phyloP scores from a whole-genome alignment of 1,140 invertebrate species.

The Hylaeus volcanicus region DNA sequence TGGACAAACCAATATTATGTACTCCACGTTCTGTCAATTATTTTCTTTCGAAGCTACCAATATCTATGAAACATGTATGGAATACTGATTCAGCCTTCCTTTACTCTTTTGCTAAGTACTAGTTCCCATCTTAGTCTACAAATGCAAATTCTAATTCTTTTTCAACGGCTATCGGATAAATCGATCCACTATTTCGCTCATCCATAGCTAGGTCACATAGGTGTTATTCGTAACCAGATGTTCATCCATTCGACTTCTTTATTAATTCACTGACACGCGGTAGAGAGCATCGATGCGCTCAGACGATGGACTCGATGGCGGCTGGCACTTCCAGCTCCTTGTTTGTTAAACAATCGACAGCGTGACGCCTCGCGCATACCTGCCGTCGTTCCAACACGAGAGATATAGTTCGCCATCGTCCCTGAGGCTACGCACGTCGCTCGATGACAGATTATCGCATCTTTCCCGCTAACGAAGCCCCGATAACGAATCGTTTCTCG shows the following conservation, averaged over 20 bases:
- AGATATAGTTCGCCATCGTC: constrained; percentile 8
- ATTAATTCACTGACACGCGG: constrained; percentile 41
- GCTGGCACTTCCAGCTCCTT: constrained; percentile 22
- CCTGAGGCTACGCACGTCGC: not conserved
- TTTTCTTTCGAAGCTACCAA: too few relatives aligned
- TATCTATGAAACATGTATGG: too few relatives aligned
- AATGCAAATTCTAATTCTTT: too few relatives aligned
- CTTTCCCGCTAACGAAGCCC: constrained; percentile 14
- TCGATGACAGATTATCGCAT: constrained; percentile 25
- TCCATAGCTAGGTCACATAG: too few relatives aligned
- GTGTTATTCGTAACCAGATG: constrained; percentile 30
- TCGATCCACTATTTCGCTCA: too few relatives aligned
- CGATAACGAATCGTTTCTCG: constrained; percentile 23
- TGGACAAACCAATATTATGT: too few relatives aligned
- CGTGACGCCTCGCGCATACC: constrained; percentile 15
- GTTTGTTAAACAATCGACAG: constrained; percentile 49
- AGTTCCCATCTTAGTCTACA: too few relatives aligned
- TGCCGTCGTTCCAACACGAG: constrained; percentile 1
- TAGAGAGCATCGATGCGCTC: not conserved
- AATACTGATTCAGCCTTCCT: too few relatives aligned
- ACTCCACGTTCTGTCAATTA: too few relatives aligned
- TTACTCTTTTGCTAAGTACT: too few relatives aligned
- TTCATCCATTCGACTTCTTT: constrained; percentile 26
- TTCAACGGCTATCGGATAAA: too few relatives aligned
- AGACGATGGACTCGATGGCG: constrained; percentile 31